phyloP scores from a whole-genome alignment of 2,888 invertebrate species.

The Tipula helvola region DNA sequence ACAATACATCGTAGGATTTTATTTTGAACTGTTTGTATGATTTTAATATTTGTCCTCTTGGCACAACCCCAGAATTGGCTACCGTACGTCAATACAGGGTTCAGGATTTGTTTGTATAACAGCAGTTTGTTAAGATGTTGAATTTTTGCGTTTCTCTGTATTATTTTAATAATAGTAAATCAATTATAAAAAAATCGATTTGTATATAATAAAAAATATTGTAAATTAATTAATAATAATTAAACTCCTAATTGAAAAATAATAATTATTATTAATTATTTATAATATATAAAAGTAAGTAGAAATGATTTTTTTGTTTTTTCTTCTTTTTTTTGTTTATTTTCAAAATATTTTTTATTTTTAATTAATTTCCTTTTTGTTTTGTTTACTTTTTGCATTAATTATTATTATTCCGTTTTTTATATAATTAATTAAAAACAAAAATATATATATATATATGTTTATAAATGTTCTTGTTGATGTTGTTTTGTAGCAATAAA shows the following conservation, averaged over 20 bases:
- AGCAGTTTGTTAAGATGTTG: not conserved
- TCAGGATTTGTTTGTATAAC: no score
- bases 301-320: not conserved
- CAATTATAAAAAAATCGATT: constrained; percentile 6
- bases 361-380: not conserved
- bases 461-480: not conserved
- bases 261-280: not conserved
- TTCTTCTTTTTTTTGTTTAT: not conserved
- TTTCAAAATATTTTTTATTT: not conserved
- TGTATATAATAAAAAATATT: not conserved
- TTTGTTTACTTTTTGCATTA: not conserved
- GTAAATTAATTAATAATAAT: not conserved
- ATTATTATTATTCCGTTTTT: not conserved
- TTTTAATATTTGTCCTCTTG: no score
- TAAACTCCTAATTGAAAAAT: not conserved
- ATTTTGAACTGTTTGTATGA: no score
- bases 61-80: no score
- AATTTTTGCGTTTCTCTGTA: not conserved
- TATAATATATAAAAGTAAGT: constrained; percentile 7
- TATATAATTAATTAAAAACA: not conserved
- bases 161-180: not conserved
- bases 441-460: not conserved
- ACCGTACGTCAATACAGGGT: no score
- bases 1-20: no score
- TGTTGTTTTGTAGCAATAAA: not conserved